Evolutionary conservation across 1,140 invertebrate genomes (phyloP), one percentile per base, ranked within the genome.

Genomic region (Pomacea maculata): DNA sequence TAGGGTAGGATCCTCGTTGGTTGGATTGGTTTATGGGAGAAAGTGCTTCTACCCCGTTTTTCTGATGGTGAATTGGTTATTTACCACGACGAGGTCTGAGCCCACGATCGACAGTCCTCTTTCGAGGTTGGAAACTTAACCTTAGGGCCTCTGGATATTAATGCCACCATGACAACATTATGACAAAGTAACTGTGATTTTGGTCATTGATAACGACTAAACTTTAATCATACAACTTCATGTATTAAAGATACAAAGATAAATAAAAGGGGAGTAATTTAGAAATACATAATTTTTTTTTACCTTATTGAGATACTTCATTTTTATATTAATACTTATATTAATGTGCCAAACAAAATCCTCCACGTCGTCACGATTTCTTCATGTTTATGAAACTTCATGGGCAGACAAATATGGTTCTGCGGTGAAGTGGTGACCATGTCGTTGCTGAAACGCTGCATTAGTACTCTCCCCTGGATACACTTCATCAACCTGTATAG

Each of bases 341-440:
- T 45, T 45, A 57, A 57, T 57, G 14, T 61, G 5, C 57, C 9
- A 61, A 11, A 61, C 57, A 1, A 1, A 17, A 17, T 61, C 57
- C 15, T 61, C 25, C 25, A 9, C 9, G 57, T 61, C 15, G 15
- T 61, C 57, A 9, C 3, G 57, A 61, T 72, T 72, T 79, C 70
- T 75, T 29, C 55, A 85, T 45, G 34, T 45, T 2, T 0, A 61
- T 9, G 8, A 61, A 61, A 61, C 1, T 61, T 61, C 15, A 17
- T 61, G 57, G 87, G 65, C 84, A 92, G 92, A 80, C 86, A 91
- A 52, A 88, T 92, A 76, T 86, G 88, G 82, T 91, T 92, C 80
- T 92, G 92, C 86, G 92, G 92, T 3, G 92, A 92, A 81, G 92
- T 92, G 45, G 92, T 92, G 21, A 92, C 91, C 0, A 91, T 87